Percentiles rank a stretch among this genome's conserved stretches.
Conservation (phyloP, 2,113 vertebrate species). For the Stegostoma tigrinum region DNA sequence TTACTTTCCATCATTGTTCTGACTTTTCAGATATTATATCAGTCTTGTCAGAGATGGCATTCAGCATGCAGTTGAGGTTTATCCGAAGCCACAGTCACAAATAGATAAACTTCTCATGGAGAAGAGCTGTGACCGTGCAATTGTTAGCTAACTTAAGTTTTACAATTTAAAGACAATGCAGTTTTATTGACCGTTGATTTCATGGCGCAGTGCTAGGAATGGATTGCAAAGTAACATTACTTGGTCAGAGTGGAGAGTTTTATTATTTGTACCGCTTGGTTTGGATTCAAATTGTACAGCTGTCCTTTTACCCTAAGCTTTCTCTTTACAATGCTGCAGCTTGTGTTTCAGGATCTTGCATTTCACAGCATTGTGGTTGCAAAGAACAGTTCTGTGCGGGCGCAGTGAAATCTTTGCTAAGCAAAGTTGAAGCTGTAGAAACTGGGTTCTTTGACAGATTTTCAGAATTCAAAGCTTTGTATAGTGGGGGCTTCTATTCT, state of each 20-base stretch:
- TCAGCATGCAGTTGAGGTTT: background rate
- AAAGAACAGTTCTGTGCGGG: background rate
- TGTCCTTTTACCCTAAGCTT: slow-evolving; percentile 1
- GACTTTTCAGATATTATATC: background rate
- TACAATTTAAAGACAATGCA: background rate
- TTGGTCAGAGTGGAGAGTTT: slow-evolving; percentile 13
- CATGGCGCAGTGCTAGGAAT: background rate
- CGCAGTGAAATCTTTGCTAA: slow-evolving; percentile 18
- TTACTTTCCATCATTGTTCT: background rate
- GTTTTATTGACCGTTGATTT: background rate
- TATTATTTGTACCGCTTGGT: slow-evolving; percentile 26
- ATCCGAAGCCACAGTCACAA: background rate
- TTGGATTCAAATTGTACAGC: slow-evolving; percentile 20
- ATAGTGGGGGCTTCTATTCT: background rate
- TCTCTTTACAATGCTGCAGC: background rate
- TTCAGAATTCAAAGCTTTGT: background rate
- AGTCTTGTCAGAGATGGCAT: background rate
- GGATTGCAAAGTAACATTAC: background rate
- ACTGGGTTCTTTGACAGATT: background rate
- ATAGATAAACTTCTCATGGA: background rate
- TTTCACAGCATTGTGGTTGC: slow-evolving; percentile 33
- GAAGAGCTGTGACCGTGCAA: background rate
- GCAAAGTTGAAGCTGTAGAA: background rate
- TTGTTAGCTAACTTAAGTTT: background rate
- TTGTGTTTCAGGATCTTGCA: slow-evolving; percentile 29